Evolutionary conservation across 2,113 vertebrate species (phyloP), one percentile per base, ranked within the genome.

Genomic region (Myiagra hebetior): DNA sequence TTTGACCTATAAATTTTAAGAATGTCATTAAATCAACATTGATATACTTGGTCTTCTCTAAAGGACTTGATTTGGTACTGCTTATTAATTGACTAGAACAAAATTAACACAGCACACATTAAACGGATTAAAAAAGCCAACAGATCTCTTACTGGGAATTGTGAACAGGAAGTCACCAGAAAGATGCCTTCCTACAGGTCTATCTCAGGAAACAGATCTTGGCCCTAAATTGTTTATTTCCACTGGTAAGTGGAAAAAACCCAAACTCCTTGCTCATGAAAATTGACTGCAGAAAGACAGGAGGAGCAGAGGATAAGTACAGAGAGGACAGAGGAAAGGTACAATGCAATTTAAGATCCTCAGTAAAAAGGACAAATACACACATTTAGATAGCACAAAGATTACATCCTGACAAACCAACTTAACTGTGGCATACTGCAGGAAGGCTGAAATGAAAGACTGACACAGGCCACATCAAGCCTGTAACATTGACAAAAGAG

Each of bases 51-150:
- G 55, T 52, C 68, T 93, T 87, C 81, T 68, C 33, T 53, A 76
- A 85, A 89, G 56, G 56, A 93, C 81, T 87, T 87, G 12, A 92
- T 93, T 87, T 81, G 35, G 49, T 44, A 72, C 64, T 56, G 80
- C 80, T 92, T 88, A 88, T 87, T 95, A 96, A 86, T 18, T 67
- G 64, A 87, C 80, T 80, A 52, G 75, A 89, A 12, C 63, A 65
- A 91, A 95, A 95, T 91, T 89, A 93, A 91, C 80, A 95, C 7
- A 37, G 72, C 27, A 95, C 80, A 87, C 26, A 78, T 75, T 70
- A 93, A 89, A 72, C 31, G 4, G 39, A 95, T 92, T 73, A 33
- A 84, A 86, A 57, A 77, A 93, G 62, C 20, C 59, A 91, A 72
- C 44, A 53, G n/a, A 85, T 60, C 47, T 83, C 24, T 72, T 84